Base-by-base conservation (phyloP, 2,113 vertebrate species). In the Argyrosomus japonicus region DNA sequence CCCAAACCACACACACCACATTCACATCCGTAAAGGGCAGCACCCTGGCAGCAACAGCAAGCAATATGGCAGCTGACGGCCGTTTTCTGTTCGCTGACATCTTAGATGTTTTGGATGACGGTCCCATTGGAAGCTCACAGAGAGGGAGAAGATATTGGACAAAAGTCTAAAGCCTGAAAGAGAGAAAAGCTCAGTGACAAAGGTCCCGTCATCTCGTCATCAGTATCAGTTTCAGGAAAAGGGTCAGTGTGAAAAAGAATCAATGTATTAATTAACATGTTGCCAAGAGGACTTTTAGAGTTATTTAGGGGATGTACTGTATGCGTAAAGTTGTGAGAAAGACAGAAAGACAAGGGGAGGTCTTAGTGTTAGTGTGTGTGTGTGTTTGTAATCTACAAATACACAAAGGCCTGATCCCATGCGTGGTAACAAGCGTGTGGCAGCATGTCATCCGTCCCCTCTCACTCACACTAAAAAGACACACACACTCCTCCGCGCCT, bases 21-120 rank as follows among this genome's bases (percentile, higher is more conserved):
- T 64, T 81, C 76, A 80, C 79, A 89, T 89, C 91, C 83, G 71
- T 89, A 94, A 92, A 94, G 92, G 92, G 85, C 93, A 93, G 81
- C 83, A 75, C 77, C 76, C 87, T 90, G 92, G 88, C 92, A 92
- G 77, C 65, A 75, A 53, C 69, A 48, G 76, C 70, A 5, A 72
- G 82, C 88, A 89, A 82, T 83, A 91, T 87, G 90, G 90, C 87
- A 86, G 91, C 90, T 86, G 86, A 88, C 53, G 69, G 85, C 87
- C 86, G 86, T 85, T 90, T 86, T 89, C 82, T 87, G 83, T 87
- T 84, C 43, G 0, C 84, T 91, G 91, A 90, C 83, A 62, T 85
- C 83, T 85, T 64, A 13, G 77, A 84, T 90, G 87, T 88, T 91
- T 89, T 87, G 84, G 86, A 93, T 91, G 88, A 90, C 43, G 77